Percentiles rank a stretch among this genome's conserved stretches.
These are phyloP conservation scores for Saguinus midas DNA, from an alignment of 2,113 vertebrate species.

Conservation along the genomic window DNA sequence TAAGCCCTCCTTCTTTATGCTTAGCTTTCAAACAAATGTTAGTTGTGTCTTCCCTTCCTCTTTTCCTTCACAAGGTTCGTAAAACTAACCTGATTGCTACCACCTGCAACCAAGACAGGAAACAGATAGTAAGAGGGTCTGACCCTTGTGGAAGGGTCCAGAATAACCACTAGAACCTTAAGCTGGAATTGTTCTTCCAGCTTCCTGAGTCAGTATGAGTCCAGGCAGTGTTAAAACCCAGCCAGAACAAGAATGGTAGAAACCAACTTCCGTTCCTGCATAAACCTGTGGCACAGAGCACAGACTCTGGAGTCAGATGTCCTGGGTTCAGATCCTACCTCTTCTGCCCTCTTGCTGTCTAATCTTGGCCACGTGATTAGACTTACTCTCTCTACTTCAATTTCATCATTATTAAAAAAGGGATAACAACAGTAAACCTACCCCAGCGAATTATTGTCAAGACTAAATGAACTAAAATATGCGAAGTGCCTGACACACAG, in stretches of 20 bases:
- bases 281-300: not conserved
- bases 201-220: not conserved
- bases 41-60: not conserved
- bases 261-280: not conserved
- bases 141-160: not conserved
- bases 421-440: not conserved
- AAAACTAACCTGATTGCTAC: not conserved
- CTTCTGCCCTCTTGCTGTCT: not conserved
- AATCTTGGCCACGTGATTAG: not conserved
- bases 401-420: not conserved
- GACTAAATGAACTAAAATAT: not conserved
- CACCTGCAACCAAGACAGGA: not conserved
- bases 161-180: not conserved
- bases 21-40: not conserved
- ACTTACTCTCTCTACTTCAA: not conserved
- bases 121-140: not conserved
- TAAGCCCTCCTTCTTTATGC: not conserved
- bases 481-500: not conserved
- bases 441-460: not conserved
- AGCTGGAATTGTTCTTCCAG: not conserved
- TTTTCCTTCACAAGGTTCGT: not conserved
- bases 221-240: not conserved
- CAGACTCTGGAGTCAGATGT: not conserved
- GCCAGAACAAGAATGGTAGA: fast-evolving
- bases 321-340: not conserved